Evolutionary conservation across 1,140 invertebrate genomes (phyloP), one percentile per base, ranked within the genome.

Genomic region (Dryas iulia): DNA sequence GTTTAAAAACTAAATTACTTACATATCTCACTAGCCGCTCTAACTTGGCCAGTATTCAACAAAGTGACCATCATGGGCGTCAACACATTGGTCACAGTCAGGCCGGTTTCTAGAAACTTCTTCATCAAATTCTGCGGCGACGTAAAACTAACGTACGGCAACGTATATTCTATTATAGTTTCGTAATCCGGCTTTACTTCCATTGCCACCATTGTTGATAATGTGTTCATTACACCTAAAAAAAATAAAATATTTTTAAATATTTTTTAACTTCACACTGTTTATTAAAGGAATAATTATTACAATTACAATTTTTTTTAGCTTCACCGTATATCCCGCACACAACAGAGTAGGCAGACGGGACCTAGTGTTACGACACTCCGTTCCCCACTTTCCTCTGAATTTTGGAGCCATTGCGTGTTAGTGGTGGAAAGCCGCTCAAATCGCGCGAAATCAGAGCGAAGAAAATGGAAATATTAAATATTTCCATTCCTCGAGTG

Each of bases 101-200:
- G 73, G 0, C 91, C 92, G 0, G 83, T 66, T 25, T 91, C 79
- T 33, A 84, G 69, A 24, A 95, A 86, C 76, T 92, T 93, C 73
- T 87, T 84, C 61, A 94, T 82, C 11, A 93, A 72, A 18, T 81
- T 77, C 71, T 90, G 74, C 0, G 92, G 86, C 62, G 94, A 86
- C 0, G 74, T 82, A 18, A 92, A 84, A 69, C 92, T 92, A 31
- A 94, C 89, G 63, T 87, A 85, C 0, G 93, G 93, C 8, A 94
- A 67, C 3, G 92, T 77, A 73, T 93, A 94, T n/a, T 87, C 62
- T 57, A 89, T 69, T 18, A 94, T 81, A 0, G 94, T 94, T 6
- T 93, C 92, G 25, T 82, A 80, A 74, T 94, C 93, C 0, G 92
- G 78, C 33, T 85, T 82, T 0, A 94, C 87, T 11, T 92, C 82